Base-by-base conservation (phyloP, 2,797 vertebrate genomes). In the Gobio occitaniae region DNA sequence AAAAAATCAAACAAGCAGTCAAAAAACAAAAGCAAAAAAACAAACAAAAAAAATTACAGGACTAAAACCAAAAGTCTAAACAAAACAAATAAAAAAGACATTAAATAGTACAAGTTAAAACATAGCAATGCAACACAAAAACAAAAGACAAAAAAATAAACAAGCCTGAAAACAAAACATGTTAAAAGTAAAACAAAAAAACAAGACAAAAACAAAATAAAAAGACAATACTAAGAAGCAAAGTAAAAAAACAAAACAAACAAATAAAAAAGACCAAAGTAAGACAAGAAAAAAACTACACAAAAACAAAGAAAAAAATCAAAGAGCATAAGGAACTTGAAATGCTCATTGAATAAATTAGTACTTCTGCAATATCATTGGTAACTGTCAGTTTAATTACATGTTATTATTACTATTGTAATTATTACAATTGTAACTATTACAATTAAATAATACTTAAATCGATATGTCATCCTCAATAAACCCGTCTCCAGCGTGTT, bases 31-130 rank as follows among this genome's bases (percentile, higher is more conserved):
- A 71, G 25, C 21, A 71, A 6, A 47, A 0, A 48, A 61, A 38
- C 36, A 38, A 38, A 38, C 36, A 3, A 38, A 38, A 1, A 38
- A 25, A 25, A 25, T 25, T 1, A 25, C 36, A 38, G 6, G 5
- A 38, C 1, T 1, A 38, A 41, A 41, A 3, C 0, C 0, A 41
- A 41, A 8, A 44, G 8, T 2, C 8, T 0, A 44, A 0, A 44
- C 41, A 44, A 44, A 44, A 44, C 8, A 44, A 44, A 41, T 1
- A 41, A 41, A 41, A 41, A 0, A 41, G 38, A 41, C 38, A 41
- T 2, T 3, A 36, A 7, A 1, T 41, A 41, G 8, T 6, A 41
- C 38, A 41, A 41, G 6, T 7, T 7, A 41, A 1, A 41, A 41
- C 25, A 25, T 1, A 25, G 6, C 6, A 41, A 41, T 41, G 25